phyloP scores from a whole-genome alignment of 2,797 vertebrate species.

The Podarcis lilfordi region DNA sequence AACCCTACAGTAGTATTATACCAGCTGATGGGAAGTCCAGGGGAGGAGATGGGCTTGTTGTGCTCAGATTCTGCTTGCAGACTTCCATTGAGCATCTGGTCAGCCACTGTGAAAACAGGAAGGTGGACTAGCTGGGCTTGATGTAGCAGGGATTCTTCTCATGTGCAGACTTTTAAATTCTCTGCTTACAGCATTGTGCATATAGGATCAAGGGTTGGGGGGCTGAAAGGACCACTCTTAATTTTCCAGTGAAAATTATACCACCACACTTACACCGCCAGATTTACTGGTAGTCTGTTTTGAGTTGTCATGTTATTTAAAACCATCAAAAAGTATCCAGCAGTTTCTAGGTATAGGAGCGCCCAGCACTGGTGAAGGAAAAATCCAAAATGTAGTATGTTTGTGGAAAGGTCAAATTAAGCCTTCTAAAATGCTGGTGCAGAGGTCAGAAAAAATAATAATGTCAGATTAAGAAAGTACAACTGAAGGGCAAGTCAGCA shows the following conservation, averaged over 20 bases:
- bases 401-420: conserved; percentile 57
- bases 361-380: background rate
- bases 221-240: no score
- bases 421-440: conserved; percentile 54
- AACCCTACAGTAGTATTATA: background rate
- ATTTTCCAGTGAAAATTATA: no score
- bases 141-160: no score
- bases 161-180: no score
- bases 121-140: no score
- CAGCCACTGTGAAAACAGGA: no score
- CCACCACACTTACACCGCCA: conserved; percentile 33
- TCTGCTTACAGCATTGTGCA: no score
- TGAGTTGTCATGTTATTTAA: conserved; percentile 62
- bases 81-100: no score
- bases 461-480: conserved; percentile 58
- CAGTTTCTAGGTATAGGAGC: conserved; percentile 47
- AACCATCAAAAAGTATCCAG: conserved; percentile 64
- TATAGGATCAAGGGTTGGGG: no score
- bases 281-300: conserved; percentile 61
- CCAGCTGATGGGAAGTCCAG: no score
- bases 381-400: conserved; percentile 28
- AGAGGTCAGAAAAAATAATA: conserved; percentile 61
- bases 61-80: no score
- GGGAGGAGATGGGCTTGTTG: no score
- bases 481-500: conserved; percentile 40